A percentile compares a stretch with the other conserved stretches of the same genome.
phyloP scores from a whole-genome alignment of 1,140 invertebrate species.

The Sminthurides bifidus region DNA sequence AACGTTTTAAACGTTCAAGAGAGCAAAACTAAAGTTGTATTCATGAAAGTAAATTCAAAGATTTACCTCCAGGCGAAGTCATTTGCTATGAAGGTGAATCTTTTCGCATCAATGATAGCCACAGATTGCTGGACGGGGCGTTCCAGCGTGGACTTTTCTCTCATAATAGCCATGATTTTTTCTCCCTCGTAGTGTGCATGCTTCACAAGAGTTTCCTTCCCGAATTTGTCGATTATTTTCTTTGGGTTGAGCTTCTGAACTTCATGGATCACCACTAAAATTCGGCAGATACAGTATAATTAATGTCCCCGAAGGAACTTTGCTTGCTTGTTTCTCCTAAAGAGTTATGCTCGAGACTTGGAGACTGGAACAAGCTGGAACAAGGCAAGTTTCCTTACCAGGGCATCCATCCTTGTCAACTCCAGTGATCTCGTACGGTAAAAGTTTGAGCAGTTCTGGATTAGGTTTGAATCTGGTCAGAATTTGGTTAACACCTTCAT shows the following conservation, averaged over 20 bases:
- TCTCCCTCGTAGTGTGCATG: conserved; percentile 18
- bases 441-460: conserved; percentile 18
- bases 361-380: background rate
- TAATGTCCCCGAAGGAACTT: background rate
- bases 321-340: too few relatives aligned
- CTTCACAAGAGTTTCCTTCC: conserved; percentile 13
- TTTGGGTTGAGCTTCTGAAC: conserved; percentile 25
- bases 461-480: conserved; percentile 15
- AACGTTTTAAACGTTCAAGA: too few relatives aligned
- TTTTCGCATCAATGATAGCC: conserved; percentile 26
- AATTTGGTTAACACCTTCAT: conserved; percentile 11
- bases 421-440: conserved; percentile 19
- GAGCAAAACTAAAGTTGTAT: too few relatives aligned
- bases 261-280: conserved; percentile 18
- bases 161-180: conserved; percentile 11
- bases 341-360: too few relatives aligned
- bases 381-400: conserved; percentile 8
- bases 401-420: conserved; percentile 22
- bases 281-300: background rate
- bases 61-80: conserved; percentile 24
- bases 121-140: conserved; percentile 17
- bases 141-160: conserved; percentile 13
- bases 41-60: too few relatives aligned
- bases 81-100: conserved; percentile 28
- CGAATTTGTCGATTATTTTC: conserved; percentile 27